Percentiles rank a stretch among this genome's conserved stretches.
phyloP scores from a whole-genome alignment of 2,888 invertebrate species.

The Cephus pulcher region DNA sequence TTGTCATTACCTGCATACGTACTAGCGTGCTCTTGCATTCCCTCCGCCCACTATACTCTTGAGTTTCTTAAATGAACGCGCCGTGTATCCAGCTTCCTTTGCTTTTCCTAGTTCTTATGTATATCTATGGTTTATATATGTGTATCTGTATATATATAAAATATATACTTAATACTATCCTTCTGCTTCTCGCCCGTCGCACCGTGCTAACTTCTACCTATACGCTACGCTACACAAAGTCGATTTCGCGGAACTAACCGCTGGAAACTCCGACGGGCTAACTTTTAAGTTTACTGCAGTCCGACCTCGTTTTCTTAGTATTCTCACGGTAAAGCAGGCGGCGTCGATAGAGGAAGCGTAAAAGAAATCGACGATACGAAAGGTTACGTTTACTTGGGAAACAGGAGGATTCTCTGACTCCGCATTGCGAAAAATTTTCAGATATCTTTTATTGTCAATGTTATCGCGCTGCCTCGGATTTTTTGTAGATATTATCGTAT shows the following conservation, averaged over 20 bases:
- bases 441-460: neutral
- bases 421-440: neutral
- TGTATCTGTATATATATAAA: neutral
- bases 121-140: too few species aligned
- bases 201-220: neutral
- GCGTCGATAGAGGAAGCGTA: neutral
- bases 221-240: neutral
- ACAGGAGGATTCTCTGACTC: neutral
- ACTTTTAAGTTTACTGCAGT: neutral
- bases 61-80: neutral
- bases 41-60: neutral
- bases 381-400: neutral
- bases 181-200: neutral
- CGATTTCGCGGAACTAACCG: neutral
- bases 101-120: neutral
- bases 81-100: neutral
- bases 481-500: neutral
- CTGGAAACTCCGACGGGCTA: neutral
- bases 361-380: neutral
- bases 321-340: neutral
- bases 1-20: constrained; percentile 22
- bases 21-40: neutral
- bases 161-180: neutral
- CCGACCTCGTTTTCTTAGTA: neutral
- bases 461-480: neutral